Conservation (phyloP, 2,888 invertebrate genomes). For the Celastrina argiolus region DNA sequence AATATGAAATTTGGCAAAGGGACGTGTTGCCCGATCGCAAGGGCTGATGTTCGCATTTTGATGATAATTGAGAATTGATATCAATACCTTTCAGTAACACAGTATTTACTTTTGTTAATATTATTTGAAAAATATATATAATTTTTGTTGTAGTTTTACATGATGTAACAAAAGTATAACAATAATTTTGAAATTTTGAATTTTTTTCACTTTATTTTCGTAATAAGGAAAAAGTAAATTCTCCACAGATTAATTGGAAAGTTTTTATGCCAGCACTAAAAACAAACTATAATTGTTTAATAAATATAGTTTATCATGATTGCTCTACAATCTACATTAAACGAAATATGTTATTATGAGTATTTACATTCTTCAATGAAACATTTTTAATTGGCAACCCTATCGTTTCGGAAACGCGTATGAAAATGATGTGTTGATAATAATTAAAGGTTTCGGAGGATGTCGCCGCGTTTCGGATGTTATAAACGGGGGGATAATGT, state of each 20-base stretch:
- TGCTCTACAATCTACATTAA: neutral
- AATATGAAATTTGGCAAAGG: conserved; percentile 75
- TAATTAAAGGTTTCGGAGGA: conserved; percentile 74
- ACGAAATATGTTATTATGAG: neutral
- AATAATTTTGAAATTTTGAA: too few relatives aligned
- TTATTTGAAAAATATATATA: conserved; percentile 24
- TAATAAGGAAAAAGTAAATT: too few relatives aligned
- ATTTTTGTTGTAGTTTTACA: neutral
- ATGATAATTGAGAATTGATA: conserved; percentile 62
- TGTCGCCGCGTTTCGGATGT: conserved; percentile 59
- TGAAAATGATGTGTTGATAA: conserved; percentile 77
- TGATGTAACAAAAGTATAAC: too few relatives aligned
- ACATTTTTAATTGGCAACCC: conserved; percentile 50
- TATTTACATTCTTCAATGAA: neutral
- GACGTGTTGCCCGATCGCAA: conserved; percentile 60
- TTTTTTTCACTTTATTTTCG: too few relatives aligned
- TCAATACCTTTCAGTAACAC: neutral
- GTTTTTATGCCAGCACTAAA: too few relatives aligned
- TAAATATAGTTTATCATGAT: neutral
- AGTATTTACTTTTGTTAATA: conserved; percentile 37
- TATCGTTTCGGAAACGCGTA: conserved; percentile 57
- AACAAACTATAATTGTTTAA: neutral
- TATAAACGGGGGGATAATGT: conserved; percentile 64
- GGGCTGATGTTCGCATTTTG: conserved; percentile 71
- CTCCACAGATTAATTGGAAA: too few relatives aligned